Evolutionary conservation across 2,888 invertebrate genomes (phyloP), one percentile per base, ranked within the genome.

Genomic region (Caenorhabditis macrosperma): DNA sequence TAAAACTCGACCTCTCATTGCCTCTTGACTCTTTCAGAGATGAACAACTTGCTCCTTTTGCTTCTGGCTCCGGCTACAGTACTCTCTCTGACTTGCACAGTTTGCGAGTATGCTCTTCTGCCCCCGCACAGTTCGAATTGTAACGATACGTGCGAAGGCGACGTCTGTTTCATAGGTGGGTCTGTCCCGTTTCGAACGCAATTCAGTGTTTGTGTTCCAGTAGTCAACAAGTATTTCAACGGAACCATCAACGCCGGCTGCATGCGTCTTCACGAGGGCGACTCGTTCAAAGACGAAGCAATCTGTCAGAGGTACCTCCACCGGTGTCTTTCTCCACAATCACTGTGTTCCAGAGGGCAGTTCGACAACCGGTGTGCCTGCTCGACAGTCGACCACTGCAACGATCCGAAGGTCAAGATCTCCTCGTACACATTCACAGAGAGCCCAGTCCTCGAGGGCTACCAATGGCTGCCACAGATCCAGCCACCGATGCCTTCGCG

Each of bases 171-270:
- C 61, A 84, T 84, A 35, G 81, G 84, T 82, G 48, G 30, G 72
- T 52, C 12, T 33, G n/a, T n/a, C 24, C 41, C 35, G 17, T 20
- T n/a, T n/a, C n/a, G n/a, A n/a, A n/a, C n/a, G n/a, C n/a, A n/a
- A n/a, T n/a, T n/a, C n/a, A n/a, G n/a, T n/a, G n/a, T n/a, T n/a
- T n/a, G 38, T 10, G 30, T 61, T 83, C 26, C 52, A 86, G 85
- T 86, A 3, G 82, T 84, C 24, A 86, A 84, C 66, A 81, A 81
- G 38, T 80, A 63, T 68, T 84, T 83, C 68, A 86, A 86, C 26
- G 82, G 80, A 10, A 86, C 85, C n/a, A 76, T 86, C 20, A 84
- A 80, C 28, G 84, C 85, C 1, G 85, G 85, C 1, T 86, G 85
- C 44, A 72, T 85, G 63, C 54, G 68, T 38, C 60, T 83, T 7